A percentile compares a stretch with the other conserved stretches of the same genome.
Conservation (phyloP, 2,797 vertebrate species). For the Chrosomus eos region DNA sequence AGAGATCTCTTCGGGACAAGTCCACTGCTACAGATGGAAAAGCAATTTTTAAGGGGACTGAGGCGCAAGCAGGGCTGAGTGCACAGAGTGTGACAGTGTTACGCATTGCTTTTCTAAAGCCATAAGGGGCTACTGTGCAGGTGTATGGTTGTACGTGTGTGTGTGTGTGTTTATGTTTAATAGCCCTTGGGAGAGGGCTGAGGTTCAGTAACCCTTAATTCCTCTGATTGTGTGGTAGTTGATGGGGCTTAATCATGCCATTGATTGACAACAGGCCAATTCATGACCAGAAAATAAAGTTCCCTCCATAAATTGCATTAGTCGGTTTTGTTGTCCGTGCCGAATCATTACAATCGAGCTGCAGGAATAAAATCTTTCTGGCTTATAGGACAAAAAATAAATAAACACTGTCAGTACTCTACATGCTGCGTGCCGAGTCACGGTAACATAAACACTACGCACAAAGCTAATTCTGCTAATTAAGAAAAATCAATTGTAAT, state of each 20-base stretch:
- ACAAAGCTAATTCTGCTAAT: conserved; percentile 58
- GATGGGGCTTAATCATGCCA: conserved; percentile 84
- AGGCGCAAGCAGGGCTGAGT: not conserved
- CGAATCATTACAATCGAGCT: conserved; percentile 82
- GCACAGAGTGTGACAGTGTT: not conserved
- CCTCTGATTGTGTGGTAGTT: conserved; percentile 81
- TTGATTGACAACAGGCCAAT: conserved; percentile 82
- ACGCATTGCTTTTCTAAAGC: conserved; percentile 19
- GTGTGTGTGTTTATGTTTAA: conserved; percentile 23
- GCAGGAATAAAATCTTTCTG: conserved; percentile 63
- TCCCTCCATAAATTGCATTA: conserved; percentile 50
- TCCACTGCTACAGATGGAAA: conserved; percentile 36
- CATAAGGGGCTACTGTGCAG: conserved; percentile 19
- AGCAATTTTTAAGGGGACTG: not conserved
- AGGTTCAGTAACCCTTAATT: conserved; percentile 77
- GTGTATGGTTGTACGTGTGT: not conserved
- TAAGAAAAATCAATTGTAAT: conserved; percentile 53
- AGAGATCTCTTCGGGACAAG: not conserved
- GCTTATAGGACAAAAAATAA: not conserved
- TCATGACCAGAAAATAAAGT: conserved; percentile 69
- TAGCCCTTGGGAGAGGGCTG: conserved; percentile 62
- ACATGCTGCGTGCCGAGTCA: conserved; percentile 8
- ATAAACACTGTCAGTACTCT: not conserved
- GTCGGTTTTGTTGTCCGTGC: conserved; percentile 73
- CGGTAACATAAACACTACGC: conserved; percentile 41